phyloP scores from a whole-genome alignment of 2,888 invertebrate species.

The Hirtodrosophila cameraria region DNA sequence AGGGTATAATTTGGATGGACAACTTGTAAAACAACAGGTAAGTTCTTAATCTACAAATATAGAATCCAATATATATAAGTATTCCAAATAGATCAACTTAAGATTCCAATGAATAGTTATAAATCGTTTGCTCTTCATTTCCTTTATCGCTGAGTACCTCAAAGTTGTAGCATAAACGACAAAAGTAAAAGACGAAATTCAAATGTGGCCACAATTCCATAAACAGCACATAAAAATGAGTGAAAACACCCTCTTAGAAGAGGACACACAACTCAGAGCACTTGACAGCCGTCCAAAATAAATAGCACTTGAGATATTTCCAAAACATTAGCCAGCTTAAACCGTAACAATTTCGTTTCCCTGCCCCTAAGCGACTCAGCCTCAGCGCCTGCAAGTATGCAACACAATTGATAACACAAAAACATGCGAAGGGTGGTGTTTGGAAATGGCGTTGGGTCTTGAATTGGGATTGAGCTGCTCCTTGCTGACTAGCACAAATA shows the following conservation, averaged over 20 bases:
- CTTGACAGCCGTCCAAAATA: slow-evolving; percentile 67
- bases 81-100: no score
- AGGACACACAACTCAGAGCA: slow-evolving; percentile 13
- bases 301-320: slow-evolving; percentile 79
- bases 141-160: not conserved
- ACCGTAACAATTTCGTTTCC: slow-evolving; percentile 54
- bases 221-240: slow-evolving; percentile 26
- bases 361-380: not conserved
- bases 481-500: slow-evolving; percentile 75
- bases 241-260: slow-evolving; percentile 47
- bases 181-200: not conserved
- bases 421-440: slow-evolving; percentile 28
- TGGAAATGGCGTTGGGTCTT: slow-evolving; percentile 25
- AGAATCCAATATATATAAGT: no score
- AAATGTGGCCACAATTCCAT: slow-evolving; percentile 16
- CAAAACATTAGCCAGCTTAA: slow-evolving; percentile 76
- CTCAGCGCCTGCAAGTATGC: slow-evolving; percentile 60
- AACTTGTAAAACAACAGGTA: slow-evolving; percentile 2
- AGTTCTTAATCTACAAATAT: slow-evolving; percentile 1
- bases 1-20: not conserved
- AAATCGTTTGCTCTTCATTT: no score
- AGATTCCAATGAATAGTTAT: no score
- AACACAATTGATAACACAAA: slow-evolving; percentile 65
- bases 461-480: slow-evolving; percentile 11
- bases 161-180: not conserved